Conservation (phyloP, 2,888 invertebrate genomes). For the Crocallis elinguaria region DNA sequence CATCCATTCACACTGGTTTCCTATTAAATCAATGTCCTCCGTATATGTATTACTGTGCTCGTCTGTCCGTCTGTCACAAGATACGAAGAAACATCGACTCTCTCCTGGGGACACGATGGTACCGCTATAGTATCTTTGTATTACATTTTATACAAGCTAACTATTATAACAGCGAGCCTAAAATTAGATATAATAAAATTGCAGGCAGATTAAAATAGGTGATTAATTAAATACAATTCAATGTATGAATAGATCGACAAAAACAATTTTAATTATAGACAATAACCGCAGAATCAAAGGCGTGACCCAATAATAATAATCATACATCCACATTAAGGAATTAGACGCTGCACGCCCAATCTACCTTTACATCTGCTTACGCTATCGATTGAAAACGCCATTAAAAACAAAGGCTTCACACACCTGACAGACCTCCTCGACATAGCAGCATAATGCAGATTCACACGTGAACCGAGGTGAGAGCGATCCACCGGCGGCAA, state of each 20-base stretch:
- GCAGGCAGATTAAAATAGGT: not conserved
- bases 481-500: slow-evolving; percentile 82
- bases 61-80: slow-evolving; percentile 59
- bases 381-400: slow-evolving; percentile 70
- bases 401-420: slow-evolving; percentile 54
- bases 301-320: slow-evolving; percentile 67
- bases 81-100: slow-evolving; percentile 55
- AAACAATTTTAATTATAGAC: slow-evolving; percentile 38
- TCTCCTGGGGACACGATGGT: slow-evolving; percentile 32
- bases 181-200: not conserved
- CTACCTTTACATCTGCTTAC: slow-evolving; percentile 64
- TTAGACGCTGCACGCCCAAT: slow-evolving; percentile 74
- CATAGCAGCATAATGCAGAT: slow-evolving; percentile 79
- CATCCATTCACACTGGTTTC: slow-evolving; percentile 61
- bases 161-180: not conserved
- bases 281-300: slow-evolving; percentile 63
- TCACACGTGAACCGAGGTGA: slow-evolving; percentile 84
- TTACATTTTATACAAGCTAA: not conserved
- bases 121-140: slow-evolving; percentile 33
- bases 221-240: slow-evolving; percentile 2
- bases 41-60: slow-evolving; percentile 58
- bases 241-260: slow-evolving; percentile 19
- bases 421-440: slow-evolving; percentile 71
- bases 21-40: slow-evolving; percentile 75
- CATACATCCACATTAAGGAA: slow-evolving; percentile 74